These are phyloP conservation scores for Dreissena rostriformis DNA, from an alignment of 1,140 invertebrate genomes.

Conservation along the genomic window DNA sequence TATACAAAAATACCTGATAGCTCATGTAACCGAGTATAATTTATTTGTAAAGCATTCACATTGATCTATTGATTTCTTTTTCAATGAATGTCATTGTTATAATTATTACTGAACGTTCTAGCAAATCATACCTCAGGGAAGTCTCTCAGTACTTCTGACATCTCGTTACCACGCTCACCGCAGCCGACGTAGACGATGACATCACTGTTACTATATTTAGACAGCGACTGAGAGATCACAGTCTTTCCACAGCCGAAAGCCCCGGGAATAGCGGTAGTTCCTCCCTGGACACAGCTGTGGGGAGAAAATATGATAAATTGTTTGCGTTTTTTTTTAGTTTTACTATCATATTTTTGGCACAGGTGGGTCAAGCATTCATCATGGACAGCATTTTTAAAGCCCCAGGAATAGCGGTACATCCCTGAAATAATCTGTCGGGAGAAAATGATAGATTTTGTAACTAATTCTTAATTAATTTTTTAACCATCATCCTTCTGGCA, in stretches of 20 bases:
- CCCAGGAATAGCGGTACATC: background rate
- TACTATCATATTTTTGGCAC: background rate
- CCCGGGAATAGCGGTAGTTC: conserved; percentile 99
- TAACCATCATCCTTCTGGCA: background rate
- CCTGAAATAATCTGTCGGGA: background rate
- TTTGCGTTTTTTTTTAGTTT: background rate
- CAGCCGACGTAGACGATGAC: conserved; percentile 99
- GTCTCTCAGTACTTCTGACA: conserved; percentile 98
- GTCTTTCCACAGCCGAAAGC: conserved; percentile 99
- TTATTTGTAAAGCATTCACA: no score
- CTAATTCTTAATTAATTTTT: no score
- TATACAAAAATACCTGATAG: no score
- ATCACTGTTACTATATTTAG: conserved; percentile 99
- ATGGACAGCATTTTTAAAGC: background rate
- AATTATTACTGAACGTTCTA: background rate
- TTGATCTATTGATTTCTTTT: no score
- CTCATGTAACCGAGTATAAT: no score
- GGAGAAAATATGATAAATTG: conserved; percentile 32
- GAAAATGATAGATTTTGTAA: no score
- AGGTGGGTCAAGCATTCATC: background rate
- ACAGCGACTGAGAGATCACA: conserved; percentile 99
- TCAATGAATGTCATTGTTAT: no score
- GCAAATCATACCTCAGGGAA: conserved; percentile 90
- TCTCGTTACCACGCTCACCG: conserved; percentile 94
- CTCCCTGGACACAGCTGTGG: conserved; percentile 96